phyloP scores from a whole-genome alignment of 2,797 vertebrate genomes.

The Squalus acanthias region DNA sequence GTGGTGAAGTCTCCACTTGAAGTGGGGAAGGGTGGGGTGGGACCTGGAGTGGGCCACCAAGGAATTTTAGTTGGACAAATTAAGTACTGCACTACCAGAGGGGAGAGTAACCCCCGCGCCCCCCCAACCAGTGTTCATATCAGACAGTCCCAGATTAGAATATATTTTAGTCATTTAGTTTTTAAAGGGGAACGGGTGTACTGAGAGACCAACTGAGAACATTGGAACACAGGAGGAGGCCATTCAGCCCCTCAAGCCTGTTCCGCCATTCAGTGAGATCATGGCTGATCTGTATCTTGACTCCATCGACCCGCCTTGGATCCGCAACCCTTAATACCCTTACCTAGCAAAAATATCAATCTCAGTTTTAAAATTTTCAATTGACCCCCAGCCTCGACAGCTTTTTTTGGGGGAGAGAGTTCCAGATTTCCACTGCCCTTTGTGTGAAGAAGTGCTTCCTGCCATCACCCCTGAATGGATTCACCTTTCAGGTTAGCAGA shows the following conservation, averaged over 20 bases:
- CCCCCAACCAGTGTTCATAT: not conserved
- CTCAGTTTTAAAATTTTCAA: not conserved
- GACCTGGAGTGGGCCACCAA: too few relatives aligned
- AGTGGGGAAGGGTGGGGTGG: not conserved
- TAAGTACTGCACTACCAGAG: too few relatives aligned
- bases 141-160: not conserved
- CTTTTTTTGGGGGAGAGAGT: too few relatives aligned
- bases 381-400: not conserved
- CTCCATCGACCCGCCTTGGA: not conserved
- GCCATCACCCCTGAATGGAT: not conserved
- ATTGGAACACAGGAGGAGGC: not conserved
- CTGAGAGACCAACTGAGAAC: not conserved
- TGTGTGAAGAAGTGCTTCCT: not conserved
- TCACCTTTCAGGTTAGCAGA: not conserved
- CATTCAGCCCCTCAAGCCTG: not conserved
- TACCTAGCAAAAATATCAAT: not conserved
- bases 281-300: not conserved
- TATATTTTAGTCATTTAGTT: not conserved
- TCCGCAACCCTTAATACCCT: too few relatives aligned
- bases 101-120: too few relatives aligned
- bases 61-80: too few relatives aligned
- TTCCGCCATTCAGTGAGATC: not conserved
- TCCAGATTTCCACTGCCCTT: not conserved
- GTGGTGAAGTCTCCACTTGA: not conserved
- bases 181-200: not conserved